phyloP scores from a whole-genome alignment of 2,797 vertebrate genomes.

The Prionace glauca region DNA sequence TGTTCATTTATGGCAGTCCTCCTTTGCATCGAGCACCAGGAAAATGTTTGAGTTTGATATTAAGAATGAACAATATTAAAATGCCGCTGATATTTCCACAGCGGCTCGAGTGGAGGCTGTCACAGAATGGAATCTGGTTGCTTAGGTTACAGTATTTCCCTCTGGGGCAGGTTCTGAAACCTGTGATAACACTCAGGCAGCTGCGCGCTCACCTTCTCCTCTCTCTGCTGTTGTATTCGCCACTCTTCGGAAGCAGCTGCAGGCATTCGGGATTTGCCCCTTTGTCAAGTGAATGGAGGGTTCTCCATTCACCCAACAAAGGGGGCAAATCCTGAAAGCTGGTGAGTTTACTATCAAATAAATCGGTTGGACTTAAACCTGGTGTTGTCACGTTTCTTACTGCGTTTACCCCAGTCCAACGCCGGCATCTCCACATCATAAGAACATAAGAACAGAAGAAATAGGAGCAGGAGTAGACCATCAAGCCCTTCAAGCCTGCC shows the following conservation, averaged over 20 bases:
- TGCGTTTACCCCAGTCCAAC: too few species aligned
- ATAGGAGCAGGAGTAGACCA: too few species aligned
- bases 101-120: not conserved
- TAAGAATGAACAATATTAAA: not conserved
- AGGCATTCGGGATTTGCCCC: not conserved
- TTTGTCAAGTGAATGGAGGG: too few species aligned
- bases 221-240: not conserved
- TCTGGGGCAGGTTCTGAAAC: not conserved
- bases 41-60: not conserved
- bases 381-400: too few species aligned
- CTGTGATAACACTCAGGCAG: not conserved
- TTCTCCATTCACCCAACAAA: too few species aligned
- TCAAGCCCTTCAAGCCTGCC: too few species aligned
- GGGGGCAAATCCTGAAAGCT: too few species aligned
- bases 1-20: not conserved
- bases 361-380: too few species aligned
- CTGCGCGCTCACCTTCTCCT: not conserved
- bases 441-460: too few species aligned
- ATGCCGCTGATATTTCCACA: not conserved
- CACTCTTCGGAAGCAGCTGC: not conserved
- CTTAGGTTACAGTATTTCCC: slow-evolving; percentile 4
- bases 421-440: too few species aligned
- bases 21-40: not conserved
- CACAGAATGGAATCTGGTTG: not conserved
- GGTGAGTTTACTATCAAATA: too few species aligned